These are phyloP conservation scores for Drosophila sordidula DNA, from an alignment of 2,888 invertebrate species.

Conservation along the genomic window DNA sequence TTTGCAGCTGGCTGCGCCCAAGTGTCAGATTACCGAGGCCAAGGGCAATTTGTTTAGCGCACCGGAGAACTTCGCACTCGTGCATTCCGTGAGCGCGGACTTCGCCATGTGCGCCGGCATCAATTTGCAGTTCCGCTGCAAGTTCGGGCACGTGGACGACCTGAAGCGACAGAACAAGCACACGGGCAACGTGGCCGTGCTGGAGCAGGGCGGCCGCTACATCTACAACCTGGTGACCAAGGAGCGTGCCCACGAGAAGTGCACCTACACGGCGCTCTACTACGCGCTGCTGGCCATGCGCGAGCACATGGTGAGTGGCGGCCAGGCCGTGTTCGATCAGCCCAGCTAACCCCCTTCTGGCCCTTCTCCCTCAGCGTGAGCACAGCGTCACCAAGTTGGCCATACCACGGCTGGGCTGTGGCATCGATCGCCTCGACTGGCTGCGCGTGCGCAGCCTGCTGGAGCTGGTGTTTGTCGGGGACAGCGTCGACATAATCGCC, in stretches of 20 bases:
- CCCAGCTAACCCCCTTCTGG: neutral
- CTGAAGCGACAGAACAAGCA: conserved; percentile 79
- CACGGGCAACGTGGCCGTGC: conserved; percentile 86
- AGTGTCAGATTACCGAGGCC: conserved; percentile 83
- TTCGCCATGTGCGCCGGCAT: conserved; percentile 87
- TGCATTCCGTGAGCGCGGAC: conserved; percentile 87
- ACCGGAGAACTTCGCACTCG: conserved; percentile 85
- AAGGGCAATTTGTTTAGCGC: conserved; percentile 86
- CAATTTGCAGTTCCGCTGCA: conserved; percentile 85
- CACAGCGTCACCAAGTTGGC: conserved; percentile 87
- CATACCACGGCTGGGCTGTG: conserved; percentile 89
- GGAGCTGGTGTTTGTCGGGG: conserved; percentile 86
- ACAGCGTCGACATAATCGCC: conserved; percentile 85
- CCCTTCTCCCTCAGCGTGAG: conserved; percentile 66
- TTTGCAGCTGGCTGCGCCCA: conserved; percentile 65
- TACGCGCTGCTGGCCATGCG: conserved; percentile 84
- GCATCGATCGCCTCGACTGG: conserved; percentile 89
- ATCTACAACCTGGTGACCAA: conserved; percentile 89
- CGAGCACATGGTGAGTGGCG: conserved; percentile 81
- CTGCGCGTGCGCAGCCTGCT: conserved; percentile 85
- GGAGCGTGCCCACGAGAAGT: conserved; percentile 86
- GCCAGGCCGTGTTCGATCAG: too few species aligned
- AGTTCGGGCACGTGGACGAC: conserved; percentile 79
- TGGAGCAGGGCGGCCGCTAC: conserved; percentile 85
- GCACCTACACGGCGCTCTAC: conserved; percentile 85